Base-by-base conservation (phyloP, 2,113 vertebrate species). In the Ovibos moschatus region DNA sequence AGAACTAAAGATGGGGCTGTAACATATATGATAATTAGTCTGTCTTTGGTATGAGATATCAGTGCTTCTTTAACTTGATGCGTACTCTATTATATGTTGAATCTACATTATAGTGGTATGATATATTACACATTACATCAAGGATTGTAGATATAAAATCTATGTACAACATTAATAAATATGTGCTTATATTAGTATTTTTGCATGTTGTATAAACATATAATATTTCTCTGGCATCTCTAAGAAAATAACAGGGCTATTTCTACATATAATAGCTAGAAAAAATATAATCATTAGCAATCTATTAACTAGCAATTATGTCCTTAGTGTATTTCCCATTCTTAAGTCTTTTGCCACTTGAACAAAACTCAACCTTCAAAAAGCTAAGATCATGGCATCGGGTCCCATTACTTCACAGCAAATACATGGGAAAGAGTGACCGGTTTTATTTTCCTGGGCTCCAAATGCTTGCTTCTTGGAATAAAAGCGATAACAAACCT, bases 271-370 rank as follows among this genome's bases (percentile, higher is more conserved):
- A 74, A 85, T 16, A 28, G 50, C 15, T 47, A 84, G 25, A 87
- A 89, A 62, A 97, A 82, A 60, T 55, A 74, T 60, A 91, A 83
- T 90, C 8, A 79, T 78, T 23, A 88, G 25, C 50, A 96, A 82
- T 55, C 71, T 53, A 50, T 71, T 83, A 96, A 82, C 45, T 83
- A 95, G 30, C 58, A 93, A 79, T 81, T 93, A 96, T 93, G 50
- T 36, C 67, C 5, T 89, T 67, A 40, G 7, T 47, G 11, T 45
- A 43, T 43, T 84, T 87, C 43, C 9, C 17, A 62, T 64, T 58
- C 64, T 55, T 71, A 76, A 86, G 55, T 57, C 43, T 64, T 62
- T 30, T 53, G 51, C 9, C 17, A n/a, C 55, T 58, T 82, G 7
- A 90, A 83, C 2, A 62, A 74, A 74, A 74, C 71, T 40, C n/a